A percentile compares a stretch with the other conserved stretches of the same genome.
These are phyloP conservation scores for Labeo rohita DNA, from an alignment of 2,113 vertebrate genomes.

Conservation along the genomic window DNA sequence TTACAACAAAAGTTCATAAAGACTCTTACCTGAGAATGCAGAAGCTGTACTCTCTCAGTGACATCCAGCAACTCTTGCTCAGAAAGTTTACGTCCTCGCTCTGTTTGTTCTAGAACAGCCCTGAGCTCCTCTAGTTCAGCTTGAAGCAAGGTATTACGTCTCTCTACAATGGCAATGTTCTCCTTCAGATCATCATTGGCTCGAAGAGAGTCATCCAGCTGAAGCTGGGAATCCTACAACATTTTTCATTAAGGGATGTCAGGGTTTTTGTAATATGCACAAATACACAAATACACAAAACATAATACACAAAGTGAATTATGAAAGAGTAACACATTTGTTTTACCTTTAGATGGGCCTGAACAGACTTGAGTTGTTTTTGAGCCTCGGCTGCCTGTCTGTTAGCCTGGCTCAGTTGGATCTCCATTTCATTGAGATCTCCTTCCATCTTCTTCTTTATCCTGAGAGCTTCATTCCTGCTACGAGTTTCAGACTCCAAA, in stretches of 20 bases:
- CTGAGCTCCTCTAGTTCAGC: constrained; percentile 80
- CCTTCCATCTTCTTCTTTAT: constrained; percentile 97
- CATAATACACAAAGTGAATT: neutral
- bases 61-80: constrained; percentile 84
- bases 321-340: neutral
- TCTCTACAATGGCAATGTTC: constrained; percentile 78
- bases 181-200: constrained; percentile 80
- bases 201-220: constrained; percentile 73
- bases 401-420: constrained; percentile 82
- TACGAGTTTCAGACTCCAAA: constrained; percentile 86
- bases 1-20: neutral
- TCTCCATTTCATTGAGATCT: constrained; percentile 91
- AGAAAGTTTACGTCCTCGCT: constrained; percentile 75
- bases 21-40: constrained; percentile 82
- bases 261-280: neutral
- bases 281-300: too few relatives aligned
- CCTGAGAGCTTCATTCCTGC: constrained; percentile 88
- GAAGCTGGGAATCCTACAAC: constrained; percentile 77
- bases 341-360: constrained; percentile 84
- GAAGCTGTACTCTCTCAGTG: constrained; percentile 86
- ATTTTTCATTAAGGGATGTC: neutral
- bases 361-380: constrained; percentile 85
- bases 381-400: constrained; percentile 80
- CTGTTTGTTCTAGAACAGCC: constrained; percentile 72
- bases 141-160: constrained; percentile 75